phyloP scores from a whole-genome alignment of 2,797 vertebrate genomes.

The Sarcophilus harrisii region DNA sequence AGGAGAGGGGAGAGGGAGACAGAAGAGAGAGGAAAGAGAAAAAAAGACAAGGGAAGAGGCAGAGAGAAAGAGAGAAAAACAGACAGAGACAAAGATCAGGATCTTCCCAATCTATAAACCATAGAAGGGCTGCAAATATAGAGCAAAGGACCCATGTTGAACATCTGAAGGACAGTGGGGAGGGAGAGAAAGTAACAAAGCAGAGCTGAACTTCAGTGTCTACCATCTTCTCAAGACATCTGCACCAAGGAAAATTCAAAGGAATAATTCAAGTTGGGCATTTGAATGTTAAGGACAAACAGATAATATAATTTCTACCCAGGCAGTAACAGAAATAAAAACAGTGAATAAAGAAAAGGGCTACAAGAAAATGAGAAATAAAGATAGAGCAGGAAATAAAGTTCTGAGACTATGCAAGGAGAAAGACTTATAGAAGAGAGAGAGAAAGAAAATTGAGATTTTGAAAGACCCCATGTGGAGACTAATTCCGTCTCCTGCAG shows the following conservation, averaged over 20 bases:
- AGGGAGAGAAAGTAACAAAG: constrained; percentile 52
- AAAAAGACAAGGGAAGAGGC: background rate
- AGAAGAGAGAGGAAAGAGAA: too few species aligned
- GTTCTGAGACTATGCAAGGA: background rate
- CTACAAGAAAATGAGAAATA: constrained; percentile 22
- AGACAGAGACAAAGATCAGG: constrained; percentile 38
- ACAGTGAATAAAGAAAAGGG: constrained; percentile 13
- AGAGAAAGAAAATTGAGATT: constrained; percentile 2
- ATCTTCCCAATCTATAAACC: constrained; percentile 67
- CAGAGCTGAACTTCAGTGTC: constrained; percentile 35
- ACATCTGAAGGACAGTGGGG: constrained; percentile 53
- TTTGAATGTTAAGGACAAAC: constrained; percentile 70
- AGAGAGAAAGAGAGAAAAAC: background rate
- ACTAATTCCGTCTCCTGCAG: constrained; percentile 41
- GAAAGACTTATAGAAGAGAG: background rate
- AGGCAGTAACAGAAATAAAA: constrained; percentile 33
- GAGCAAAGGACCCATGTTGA: constrained; percentile 59
- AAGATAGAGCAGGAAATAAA: constrained; percentile 25
- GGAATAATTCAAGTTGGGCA: constrained; percentile 60
- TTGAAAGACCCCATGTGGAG: constrained; percentile 29
- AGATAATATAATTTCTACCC: constrained; percentile 61
- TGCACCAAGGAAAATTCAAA: constrained; percentile 22
- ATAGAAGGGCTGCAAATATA: constrained; percentile 69
- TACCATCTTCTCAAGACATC: constrained; percentile 41
- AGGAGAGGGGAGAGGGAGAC: background rate